These are phyloP conservation scores for Lepus timidus DNA, from an alignment of 2,113 vertebrate genomes.

Conservation along the genomic window DNA sequence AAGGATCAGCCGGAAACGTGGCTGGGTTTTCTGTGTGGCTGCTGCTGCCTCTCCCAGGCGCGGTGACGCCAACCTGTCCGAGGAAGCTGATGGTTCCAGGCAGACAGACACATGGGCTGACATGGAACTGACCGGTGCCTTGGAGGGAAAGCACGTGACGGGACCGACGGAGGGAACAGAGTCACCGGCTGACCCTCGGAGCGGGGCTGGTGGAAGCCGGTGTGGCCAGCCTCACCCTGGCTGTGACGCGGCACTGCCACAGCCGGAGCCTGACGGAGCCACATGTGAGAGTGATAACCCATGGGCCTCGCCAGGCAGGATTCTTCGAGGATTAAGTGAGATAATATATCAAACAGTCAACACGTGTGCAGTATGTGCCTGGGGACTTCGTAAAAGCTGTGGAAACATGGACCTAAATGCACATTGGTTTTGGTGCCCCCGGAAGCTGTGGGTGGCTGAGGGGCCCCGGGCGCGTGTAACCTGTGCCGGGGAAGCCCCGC, in stretches of 20 bases:
- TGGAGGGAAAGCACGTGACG: neutral
- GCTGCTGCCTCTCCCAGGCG: neutral
- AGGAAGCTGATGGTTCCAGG: neutral
- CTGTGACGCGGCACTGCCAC: neutral
- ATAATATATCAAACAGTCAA: neutral
- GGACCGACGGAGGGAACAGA: neutral
- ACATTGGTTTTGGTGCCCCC: too few relatives aligned
- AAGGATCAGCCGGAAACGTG: neutral
- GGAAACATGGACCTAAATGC: too few relatives aligned
- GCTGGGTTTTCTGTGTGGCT: neutral
- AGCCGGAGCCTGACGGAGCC: neutral
- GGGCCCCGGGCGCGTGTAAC: too few relatives aligned
- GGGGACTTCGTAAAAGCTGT: too few relatives aligned
- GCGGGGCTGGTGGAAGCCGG: neutral
- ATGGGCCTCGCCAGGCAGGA: too few relatives aligned
- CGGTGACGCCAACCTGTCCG: too few relatives aligned
- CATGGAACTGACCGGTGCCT: neutral
- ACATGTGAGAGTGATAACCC: fast-evolving
- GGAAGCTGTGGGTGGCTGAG: too few relatives aligned
- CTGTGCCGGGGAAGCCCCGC: too few relatives aligned
- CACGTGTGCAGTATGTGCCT: neutral
- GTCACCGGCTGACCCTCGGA: neutral
- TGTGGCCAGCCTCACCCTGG: neutral
- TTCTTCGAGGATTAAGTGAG: neutral
- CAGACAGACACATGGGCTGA: neutral